Evolutionary conservation across 2,888 invertebrate genomes (phyloP), one percentile per base, ranked within the genome.

Genomic region (Caenorhabditis angaria): DNA sequence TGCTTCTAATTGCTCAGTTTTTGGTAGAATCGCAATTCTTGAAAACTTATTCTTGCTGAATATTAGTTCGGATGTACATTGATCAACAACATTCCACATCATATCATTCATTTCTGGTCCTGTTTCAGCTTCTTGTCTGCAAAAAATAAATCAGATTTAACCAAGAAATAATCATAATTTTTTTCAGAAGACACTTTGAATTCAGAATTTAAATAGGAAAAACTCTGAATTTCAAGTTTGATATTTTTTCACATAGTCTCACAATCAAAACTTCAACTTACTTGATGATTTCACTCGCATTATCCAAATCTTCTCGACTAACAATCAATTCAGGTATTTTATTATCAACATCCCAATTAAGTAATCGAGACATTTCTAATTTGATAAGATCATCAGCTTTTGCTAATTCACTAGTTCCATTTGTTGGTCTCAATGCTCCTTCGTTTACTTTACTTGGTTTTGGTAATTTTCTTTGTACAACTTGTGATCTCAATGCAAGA

Each of bases 311-410:
- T 14, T 82, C 80, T 18, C 75, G 74, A n/a, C 78, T 61, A 50
- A 63, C 73, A 14, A 76, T 64, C 1, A 80, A 77, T 10, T 76
- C 76, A 5, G 86, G 86, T 6, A 50, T 55, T 51, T 78, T 81
- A 12, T 75, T 72, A 8, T 78, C 74, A 14, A 83, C 82, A 69
- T 86, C 85, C 85, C 86, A 87, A 10, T 69, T 75, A 54, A 84
- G 70, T 54, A 88, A 81, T 29, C 61, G 62, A 10, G 77, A 73
- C 77, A 89, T 88, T 59, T 94, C 93, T 0, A 74, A 62, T 60
- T 87, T 85, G 55, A 87, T 79, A 48, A 76, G 22, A 61, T 87
- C 84, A 62, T 86, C 86, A 12, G 85, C 87, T 85, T 76, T 77
- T 20, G 65, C 66, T 57, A 76, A 57, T 14, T 83, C 84, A 22